Evolutionary conservation across 2,888 invertebrate species (phyloP).

Genomic region (Pasiphila rectangulata): DNA sequence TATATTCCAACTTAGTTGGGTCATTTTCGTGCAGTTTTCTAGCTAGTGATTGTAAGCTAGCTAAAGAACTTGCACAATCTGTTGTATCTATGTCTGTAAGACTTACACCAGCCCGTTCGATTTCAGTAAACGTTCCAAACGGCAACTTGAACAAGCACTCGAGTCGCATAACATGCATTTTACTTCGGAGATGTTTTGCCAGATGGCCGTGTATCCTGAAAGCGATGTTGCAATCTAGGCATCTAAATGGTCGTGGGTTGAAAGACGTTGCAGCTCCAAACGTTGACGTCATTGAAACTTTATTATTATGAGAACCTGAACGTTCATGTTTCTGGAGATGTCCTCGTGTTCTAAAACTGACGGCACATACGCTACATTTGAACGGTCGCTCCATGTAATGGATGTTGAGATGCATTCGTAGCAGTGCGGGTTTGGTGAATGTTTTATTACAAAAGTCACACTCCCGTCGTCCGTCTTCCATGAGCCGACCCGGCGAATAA

Average conservation of each 20-base stretch:
- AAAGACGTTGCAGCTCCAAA: slow-evolving; percentile 92
- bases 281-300: slow-evolving; percentile 93
- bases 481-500: slow-evolving; percentile 78
- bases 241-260: slow-evolving; percentile 97
- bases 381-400: slow-evolving; percentile 97
- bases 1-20: slow-evolving; percentile 86
- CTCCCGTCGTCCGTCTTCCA: slow-evolving; percentile 88
- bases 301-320: slow-evolving; percentile 94
- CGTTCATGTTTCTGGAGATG: slow-evolving; percentile 96
- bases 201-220: slow-evolving; percentile 98
- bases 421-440: slow-evolving; percentile 94
- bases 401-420: slow-evolving; percentile 95
- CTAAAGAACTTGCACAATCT: slow-evolving; percentile 96
- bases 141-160: slow-evolving; percentile 96
- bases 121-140: slow-evolving; percentile 95
- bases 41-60: slow-evolving; percentile 91
- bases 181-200: slow-evolving; percentile 97
- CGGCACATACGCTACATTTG: slow-evolving; percentile 94
- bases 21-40: slow-evolving; percentile 91
- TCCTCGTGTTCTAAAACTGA: slow-evolving; percentile 94
- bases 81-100: slow-evolving; percentile 97
- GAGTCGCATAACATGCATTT: slow-evolving; percentile 96
- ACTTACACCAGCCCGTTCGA: slow-evolving; percentile 93
- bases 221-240: slow-evolving; percentile 96
- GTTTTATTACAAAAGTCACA: slow-evolving; percentile 94